Evolutionary conservation across 2,113 vertebrate species (phyloP).

Genomic region (Lanius ludovicianus): DNA sequence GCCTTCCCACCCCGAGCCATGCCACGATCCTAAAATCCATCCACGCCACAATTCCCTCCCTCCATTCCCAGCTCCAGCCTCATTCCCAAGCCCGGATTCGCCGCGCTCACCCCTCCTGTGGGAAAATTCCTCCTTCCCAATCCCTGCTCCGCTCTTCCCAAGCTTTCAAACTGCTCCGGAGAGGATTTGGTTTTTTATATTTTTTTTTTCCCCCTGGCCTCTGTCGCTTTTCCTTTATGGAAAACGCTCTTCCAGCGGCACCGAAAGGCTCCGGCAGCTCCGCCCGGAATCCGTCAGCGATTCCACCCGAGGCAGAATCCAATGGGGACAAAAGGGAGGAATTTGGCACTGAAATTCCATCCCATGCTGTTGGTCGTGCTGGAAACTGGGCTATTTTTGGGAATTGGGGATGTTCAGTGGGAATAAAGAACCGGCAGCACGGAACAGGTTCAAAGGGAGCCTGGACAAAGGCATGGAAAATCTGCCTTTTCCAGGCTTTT

Average conservation of each 20-base stretch:
- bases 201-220: not conserved
- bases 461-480: not conserved
- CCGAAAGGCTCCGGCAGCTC: not conserved
- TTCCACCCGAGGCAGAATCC: not conserved
- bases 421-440: not conserved
- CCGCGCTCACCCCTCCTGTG: not conserved
- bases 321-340: not conserved
- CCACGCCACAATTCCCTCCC: not conserved
- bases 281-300: not conserved
- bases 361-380: not conserved
- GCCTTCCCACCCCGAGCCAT: not conserved
- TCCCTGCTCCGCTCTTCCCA: not conserved
- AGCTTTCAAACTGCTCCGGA: not conserved
- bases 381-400: not conserved
- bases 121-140: not conserved
- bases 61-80: not conserved
- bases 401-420: not conserved
- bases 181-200: not conserved
- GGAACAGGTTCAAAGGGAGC: not conserved
- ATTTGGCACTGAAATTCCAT: not conserved
- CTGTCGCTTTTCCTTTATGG: not conserved
- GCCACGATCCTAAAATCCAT: accelerated
- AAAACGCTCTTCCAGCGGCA: not conserved
- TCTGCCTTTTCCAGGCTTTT: not conserved
- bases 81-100: not conserved